Percentiles rank a stretch among this genome's conserved stretches.
These are phyloP conservation scores for Formica selysi DNA, from an alignment of 1,140 invertebrate species.

Conservation along the genomic window DNA sequence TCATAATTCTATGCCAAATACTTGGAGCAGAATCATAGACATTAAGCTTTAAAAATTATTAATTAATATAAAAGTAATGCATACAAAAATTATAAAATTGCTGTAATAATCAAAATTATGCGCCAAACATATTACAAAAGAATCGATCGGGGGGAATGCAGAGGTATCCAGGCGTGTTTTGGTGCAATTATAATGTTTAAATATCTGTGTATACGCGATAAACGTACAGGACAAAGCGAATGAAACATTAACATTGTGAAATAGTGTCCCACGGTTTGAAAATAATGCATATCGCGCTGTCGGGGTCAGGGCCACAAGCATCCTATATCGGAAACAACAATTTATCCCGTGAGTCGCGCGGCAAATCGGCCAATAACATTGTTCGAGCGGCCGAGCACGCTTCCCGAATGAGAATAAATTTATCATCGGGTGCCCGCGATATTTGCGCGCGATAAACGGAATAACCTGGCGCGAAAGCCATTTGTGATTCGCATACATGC, in stretches of 20 bases:
- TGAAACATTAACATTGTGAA: conserved; percentile 45
- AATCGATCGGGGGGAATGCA: background rate
- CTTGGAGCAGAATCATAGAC: background rate
- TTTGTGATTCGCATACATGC: conserved; percentile 60
- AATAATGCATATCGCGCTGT: conserved; percentile 32
- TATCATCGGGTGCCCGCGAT: conserved; percentile 43
- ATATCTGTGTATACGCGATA: background rate
- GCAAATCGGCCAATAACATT: conserved; percentile 61
- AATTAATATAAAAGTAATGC: background rate
- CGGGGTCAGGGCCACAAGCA: conserved; percentile 47
- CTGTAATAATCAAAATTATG: background rate
- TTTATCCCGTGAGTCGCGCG: conserved; percentile 47
- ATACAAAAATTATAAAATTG: background rate
- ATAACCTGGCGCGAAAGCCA: conserved; percentile 54
- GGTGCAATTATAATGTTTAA: conserved; percentile 28
- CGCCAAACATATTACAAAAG: background rate
- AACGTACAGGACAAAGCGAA: background rate
- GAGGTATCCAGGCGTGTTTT: background rate
- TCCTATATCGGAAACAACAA: conserved; percentile 55
- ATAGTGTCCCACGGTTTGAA: conserved; percentile 12
- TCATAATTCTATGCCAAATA: background rate
- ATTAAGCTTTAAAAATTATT: background rate
- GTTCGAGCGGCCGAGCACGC: conserved; percentile 45
- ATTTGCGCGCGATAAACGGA: conserved; percentile 58
- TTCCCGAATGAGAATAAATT: conserved; percentile 59